Percentiles rank a stretch among this genome's conserved stretches.
Evolutionary conservation across 2,888 invertebrate genomes (phyloP).

Genomic region (Carterocephalus palaemon): DNA sequence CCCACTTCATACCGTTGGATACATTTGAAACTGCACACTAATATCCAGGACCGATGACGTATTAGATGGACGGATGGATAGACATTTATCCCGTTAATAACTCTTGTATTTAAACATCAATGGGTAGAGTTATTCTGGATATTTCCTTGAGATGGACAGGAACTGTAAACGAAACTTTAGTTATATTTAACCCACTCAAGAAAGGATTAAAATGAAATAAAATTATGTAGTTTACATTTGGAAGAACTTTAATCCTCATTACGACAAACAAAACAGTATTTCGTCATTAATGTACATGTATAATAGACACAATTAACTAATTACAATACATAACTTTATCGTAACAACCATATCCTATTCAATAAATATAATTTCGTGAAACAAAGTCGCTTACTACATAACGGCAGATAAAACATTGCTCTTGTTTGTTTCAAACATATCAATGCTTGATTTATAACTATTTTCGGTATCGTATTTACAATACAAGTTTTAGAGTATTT

Average conservation of each 20-base stretch:
- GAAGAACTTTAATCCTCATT: slow-evolving; percentile 68
- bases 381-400: slow-evolving; percentile 24
- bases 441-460: background rate
- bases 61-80: too few relatives aligned
- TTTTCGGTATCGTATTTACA: too few relatives aligned
- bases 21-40: too few relatives aligned
- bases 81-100: too few relatives aligned
- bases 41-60: too few relatives aligned
- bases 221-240: slow-evolving; percentile 35
- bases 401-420: slow-evolving; percentile 17
- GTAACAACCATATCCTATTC: slow-evolving; percentile 46
- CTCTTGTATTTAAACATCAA: too few relatives aligned
- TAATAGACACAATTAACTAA: slow-evolving; percentile 21
- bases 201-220: background rate
- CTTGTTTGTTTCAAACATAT: background rate
- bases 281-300: slow-evolving; percentile 19
- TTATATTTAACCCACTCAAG: background rate
- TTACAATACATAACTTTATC: slow-evolving; percentile 10
- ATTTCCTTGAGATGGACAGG: too few relatives aligned
- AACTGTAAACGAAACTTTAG: too few relatives aligned
- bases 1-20: too few relatives aligned
- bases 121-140: too few relatives aligned
- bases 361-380: slow-evolving; percentile 19
- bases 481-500: too few relatives aligned
- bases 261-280: slow-evolving; percentile 54